Percentiles rank a stretch among this genome's conserved stretches.
phyloP scores from a whole-genome alignment of 2,797 vertebrate species.

The Bucorvus abyssinicus region DNA sequence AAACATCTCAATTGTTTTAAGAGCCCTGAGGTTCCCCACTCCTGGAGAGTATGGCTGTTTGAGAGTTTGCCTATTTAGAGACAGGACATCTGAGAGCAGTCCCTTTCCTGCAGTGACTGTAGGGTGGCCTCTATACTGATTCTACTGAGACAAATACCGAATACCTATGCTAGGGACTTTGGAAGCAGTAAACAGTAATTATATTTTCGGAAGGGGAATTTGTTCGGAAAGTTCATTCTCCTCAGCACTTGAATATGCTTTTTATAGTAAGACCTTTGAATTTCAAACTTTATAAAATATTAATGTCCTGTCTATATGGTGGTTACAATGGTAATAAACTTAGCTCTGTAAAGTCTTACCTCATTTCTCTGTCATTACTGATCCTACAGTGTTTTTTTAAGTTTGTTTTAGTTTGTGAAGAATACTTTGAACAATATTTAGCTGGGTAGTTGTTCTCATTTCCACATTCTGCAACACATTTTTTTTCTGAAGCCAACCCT shows the following conservation, averaged over 20 bases:
- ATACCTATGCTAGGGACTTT: background rate
- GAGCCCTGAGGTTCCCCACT: background rate
- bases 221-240: background rate
- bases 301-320: background rate
- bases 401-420: background rate
- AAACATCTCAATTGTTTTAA: background rate
- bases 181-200: background rate
- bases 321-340: background rate
- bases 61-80: background rate
- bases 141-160: background rate
- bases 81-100: background rate
- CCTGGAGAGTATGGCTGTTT: background rate
- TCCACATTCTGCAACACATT: background rate
- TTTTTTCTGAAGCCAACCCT: background rate
- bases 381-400: background rate
- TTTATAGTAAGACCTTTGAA: background rate
- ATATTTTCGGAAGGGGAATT: background rate
- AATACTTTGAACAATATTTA: background rate
- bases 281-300: background rate
- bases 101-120: background rate
- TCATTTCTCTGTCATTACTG: background rate
- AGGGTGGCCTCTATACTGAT: background rate
- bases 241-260: background rate
- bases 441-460: background rate
- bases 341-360: background rate